Evolutionary conservation across 2,113 vertebrate species (phyloP), one percentile per base, ranked within the genome.

Genomic region (Lipotes vexillifer): DNA sequence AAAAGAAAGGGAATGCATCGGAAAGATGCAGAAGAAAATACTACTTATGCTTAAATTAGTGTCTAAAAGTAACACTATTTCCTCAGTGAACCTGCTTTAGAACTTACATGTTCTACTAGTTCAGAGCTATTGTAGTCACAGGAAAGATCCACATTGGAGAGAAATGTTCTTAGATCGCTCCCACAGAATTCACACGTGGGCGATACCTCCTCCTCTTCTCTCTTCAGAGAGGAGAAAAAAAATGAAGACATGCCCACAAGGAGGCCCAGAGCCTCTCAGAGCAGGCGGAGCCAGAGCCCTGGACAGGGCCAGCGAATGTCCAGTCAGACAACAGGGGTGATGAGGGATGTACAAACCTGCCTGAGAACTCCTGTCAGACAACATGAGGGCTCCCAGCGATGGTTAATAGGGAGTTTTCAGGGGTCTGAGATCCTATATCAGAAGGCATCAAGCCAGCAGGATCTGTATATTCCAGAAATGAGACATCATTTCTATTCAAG

Each of bases 161-260:
- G n/a, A 65, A 97, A 88, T 8, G 72, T 2, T 63, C 61, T 94
- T 25, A 98, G 72, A 8, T 93, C 52, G 0, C 86, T 31, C 38
- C 97, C 97, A 84, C 97, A 98, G 41, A 96, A 98, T 66, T 98
- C 97, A 93, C 97, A 98, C 10, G 1, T 27, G 10, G 69, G 93
- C 0, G 5, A 3, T 0, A 44, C 1, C 3, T 97, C 97, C 21
- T 97, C 94, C 13, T 97, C 97, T 81, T 96, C 97, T 13, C 87
- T 95, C 97, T 98, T 86, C 33, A 55, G 85, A 78, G 29, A 94
- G 33, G 41, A 44, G 69, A 41, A 15, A 25, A 15, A 52, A 27
- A n/a, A 33, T 66, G 36, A 92, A 68, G 61, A 44, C 2, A 3
- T 10, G 33, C 13, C 9, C 14, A 27, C 7, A 14, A 31, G 33